Evolutionary conservation across 2,113 vertebrate species (phyloP).

Genomic region (Salvelinus fontinalis): DNA sequence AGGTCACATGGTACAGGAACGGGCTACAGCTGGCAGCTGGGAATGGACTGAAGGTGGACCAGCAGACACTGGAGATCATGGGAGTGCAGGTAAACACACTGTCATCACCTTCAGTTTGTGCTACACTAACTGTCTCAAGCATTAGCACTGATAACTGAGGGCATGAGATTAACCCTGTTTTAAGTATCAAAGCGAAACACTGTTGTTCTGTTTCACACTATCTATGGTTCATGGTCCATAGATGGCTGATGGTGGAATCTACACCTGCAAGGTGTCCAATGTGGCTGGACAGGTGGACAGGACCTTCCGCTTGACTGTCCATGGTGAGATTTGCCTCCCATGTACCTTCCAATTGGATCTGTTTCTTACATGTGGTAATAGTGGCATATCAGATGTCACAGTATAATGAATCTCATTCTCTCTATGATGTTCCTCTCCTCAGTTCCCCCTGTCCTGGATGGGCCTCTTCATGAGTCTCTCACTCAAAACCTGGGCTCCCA

Average conservation of each 20-base stretch:
- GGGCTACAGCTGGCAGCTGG: conserved; percentile 72
- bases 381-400: background rate
- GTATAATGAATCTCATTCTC: background rate
- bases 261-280: conserved; percentile 83
- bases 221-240: conserved; percentile 33
- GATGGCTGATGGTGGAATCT: conserved; percentile 78
- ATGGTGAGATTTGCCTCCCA: conserved; percentile 70
- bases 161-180: background rate
- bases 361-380: background rate
- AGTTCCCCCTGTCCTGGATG: conserved; percentile 72
- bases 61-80: conserved; percentile 75
- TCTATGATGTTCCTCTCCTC: background rate
- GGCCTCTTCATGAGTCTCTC: conserved; percentile 69
- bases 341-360: background rate
- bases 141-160: background rate
- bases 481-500: conserved; percentile 76
- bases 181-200: background rate
- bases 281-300: conserved; percentile 77
- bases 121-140: background rate
- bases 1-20: conserved; percentile 84
- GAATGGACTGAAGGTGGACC: conserved; percentile 54
- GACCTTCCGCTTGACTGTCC: conserved; percentile 74
- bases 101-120: background rate
- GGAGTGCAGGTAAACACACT: conserved; percentile 72
- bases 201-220: background rate